phyloP scores from a whole-genome alignment of 2,888 invertebrate species.

The Pilophorus perplexus region DNA sequence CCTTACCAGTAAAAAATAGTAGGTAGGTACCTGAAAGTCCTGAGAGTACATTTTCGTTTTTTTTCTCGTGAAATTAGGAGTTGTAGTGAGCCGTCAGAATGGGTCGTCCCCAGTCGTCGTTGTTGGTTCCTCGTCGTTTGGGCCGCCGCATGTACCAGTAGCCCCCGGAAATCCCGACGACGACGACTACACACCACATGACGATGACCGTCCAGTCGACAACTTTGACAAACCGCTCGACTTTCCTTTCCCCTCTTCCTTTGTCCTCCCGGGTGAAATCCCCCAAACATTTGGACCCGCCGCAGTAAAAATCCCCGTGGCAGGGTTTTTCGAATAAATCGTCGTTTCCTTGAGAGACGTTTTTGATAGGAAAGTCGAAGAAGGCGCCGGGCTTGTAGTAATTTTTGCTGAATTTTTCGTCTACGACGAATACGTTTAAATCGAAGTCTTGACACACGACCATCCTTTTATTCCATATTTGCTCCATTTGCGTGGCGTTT shows the following conservation, averaged over 20 bases:
- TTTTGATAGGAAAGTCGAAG: background rate
- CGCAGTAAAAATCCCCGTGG: background rate
- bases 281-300: background rate
- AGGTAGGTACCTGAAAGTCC: no score
- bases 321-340: background rate
- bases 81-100: conserved; percentile 18
- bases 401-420: background rate
- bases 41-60: no score
- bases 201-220: conserved; percentile 6
- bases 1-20: no score
- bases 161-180: background rate
- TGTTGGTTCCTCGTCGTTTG: background rate
- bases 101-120: conserved; percentile 30
- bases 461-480: background rate
- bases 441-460: background rate
- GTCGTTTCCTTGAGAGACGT: no score
- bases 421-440: background rate
- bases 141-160: conserved; percentile 8
- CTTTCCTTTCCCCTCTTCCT: background rate
- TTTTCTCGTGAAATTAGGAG: no score
- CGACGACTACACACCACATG: conserved; percentile 14
- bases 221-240: background rate
- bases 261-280: background rate
- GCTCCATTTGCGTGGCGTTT: background rate
- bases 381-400: background rate